Evolutionary conservation across 2,888 invertebrate species (phyloP), one percentile per base, ranked within the genome.

Genomic region (Nemoura dubitans): DNA sequence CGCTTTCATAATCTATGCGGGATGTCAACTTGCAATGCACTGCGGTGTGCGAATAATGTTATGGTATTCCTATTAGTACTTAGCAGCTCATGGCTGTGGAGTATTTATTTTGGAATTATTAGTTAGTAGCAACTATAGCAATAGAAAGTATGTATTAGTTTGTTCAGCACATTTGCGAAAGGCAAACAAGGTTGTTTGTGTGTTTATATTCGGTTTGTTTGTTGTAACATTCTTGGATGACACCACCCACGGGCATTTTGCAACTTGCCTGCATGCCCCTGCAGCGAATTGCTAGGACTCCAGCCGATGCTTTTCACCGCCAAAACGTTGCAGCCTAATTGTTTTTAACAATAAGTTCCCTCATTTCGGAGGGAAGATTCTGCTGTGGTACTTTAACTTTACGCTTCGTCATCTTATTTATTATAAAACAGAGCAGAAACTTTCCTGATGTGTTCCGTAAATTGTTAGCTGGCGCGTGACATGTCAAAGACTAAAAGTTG

Each of bases 31-130:
- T 21, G 59, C 21, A 59, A 21, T 21, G 59, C 10, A 21, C 16
- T 7, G 59, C 59, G 21, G 21, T 59, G 59, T 59, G 59, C 59
- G 59, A 59, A 59, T 59, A 59, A 59, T 10, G 36, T 36, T 36
- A 3, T 36, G 36, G 36, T 36, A 36, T 36, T 36, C 36, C 36
- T 36, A 36, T 36, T 36, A 59, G 59, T 59, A 59, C 59, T 59
- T 59, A 59, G 59, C 59, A 59, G 21, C 21, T 10, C 59, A 36
- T 36, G 59, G 21, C 59, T 59, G 16, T 16, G 59, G 59, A 36
- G 36, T 36, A 21, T 59, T 59, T 59, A 59, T 59, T 59, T 59
- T 59, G 59, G 59, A 59, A 59, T 59, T 59, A 59, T 59, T 59
- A 59, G 59, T 21, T 10, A 59, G 59, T 59, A 59, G 16, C 59